Conservation (phyloP, 2,797 vertebrate genomes). For the Bryconaethiops microstoma region DNA sequence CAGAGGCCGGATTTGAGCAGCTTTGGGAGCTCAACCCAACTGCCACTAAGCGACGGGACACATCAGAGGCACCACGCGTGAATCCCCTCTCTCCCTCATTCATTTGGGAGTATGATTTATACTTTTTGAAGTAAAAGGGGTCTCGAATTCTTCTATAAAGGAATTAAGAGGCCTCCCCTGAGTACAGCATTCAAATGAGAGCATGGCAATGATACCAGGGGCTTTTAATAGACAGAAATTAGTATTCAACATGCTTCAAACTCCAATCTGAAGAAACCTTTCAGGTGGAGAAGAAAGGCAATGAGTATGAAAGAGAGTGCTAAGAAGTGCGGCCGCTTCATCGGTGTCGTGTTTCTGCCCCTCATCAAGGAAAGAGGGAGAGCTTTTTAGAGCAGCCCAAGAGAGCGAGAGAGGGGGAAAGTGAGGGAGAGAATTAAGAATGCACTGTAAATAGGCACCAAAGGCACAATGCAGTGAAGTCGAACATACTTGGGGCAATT, state of each 20-base stretch:
- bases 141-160: constrained; percentile 86
- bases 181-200: constrained; percentile 85
- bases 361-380: constrained; percentile 78
- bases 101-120: constrained; percentile 89
- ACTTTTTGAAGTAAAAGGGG: constrained; percentile 88
- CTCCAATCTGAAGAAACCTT: constrained; percentile 84
- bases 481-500: constrained; percentile 70
- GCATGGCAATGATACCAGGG: constrained; percentile 82
- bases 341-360: constrained; percentile 78
- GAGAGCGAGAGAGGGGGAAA: constrained; percentile 63
- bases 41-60: constrained; percentile 73
- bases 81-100: constrained; percentile 72
- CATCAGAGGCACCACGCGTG: constrained; percentile 78
- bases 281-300: constrained; percentile 85
- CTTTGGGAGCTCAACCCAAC: constrained; percentile 75
- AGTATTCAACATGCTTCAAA: constrained; percentile 86
- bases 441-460: constrained; percentile 77
- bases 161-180: constrained; percentile 84
- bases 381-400: constrained; percentile 76
- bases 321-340: constrained; percentile 80
- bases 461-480: constrained; percentile 74
- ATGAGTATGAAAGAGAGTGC: constrained; percentile 79
- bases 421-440: constrained; percentile 71
- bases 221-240: constrained; percentile 86
- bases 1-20: constrained; percentile 75